Evolutionary conservation across 2,113 vertebrate species (phyloP), one percentile per base, ranked within the genome.

Genomic region (Chamaea fasciata): DNA sequence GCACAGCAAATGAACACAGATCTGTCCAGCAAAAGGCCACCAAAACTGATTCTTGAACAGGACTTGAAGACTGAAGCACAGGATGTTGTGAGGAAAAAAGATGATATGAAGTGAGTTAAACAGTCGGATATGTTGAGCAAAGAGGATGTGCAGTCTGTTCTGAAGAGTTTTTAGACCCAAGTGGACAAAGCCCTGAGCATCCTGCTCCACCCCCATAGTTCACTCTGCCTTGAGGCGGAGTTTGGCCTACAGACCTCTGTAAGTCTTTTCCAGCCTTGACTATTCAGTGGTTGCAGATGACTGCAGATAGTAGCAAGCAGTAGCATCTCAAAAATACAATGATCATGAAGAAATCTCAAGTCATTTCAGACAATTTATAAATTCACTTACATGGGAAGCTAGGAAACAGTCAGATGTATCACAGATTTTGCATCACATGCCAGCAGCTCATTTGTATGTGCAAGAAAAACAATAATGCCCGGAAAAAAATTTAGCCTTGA

Each of bases 91-190:
- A 3, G 3, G 2, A 18, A 33, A 33, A 84, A 77, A 50, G 10
- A 15, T 30, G 1, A 6, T 62, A 26, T 15, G 13, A 55, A 63
- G 47, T 53, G 10, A 42, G 11, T 56, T 75, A 70, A 82, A 24
- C n/a, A 31, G 21, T 49, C 19, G 21, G 13, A 39, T n/a, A 15
- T 0, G 0, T 3, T 60, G 62, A 41, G 20, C 35, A 64, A 57
- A 67, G 37, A 81, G 6, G 3, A 30, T 47, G 20, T 76, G 18
- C 10, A 27, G 16, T 46, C 41, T 53, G 7, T n/a, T 57, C 22
- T 67, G 3, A 2, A 50, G 37, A 44, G 39, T 55, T 75, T 81
- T 62, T 42, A 63, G 62, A 23, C 13, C 4, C 22, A 55, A 6
- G 3, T 10, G 6, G 23, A 47, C 13, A 67, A 82, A 71, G 14